Conservation (phyloP, 2,797 vertebrate genomes). For the Lepus oiostolus region DNA sequence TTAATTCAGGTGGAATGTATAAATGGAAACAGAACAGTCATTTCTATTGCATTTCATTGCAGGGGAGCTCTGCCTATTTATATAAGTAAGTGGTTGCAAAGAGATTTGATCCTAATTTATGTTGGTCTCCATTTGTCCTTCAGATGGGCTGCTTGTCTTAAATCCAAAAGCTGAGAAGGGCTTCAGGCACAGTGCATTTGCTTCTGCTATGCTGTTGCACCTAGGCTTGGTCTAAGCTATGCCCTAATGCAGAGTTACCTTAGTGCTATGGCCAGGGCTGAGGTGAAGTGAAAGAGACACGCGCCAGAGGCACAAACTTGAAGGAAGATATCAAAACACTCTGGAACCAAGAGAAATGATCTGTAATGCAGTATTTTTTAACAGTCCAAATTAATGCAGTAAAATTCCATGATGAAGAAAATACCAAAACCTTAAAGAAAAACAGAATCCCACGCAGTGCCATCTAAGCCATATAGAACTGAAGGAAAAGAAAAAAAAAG, state of each 20-base stretch:
- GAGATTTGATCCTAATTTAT: slow-evolving; percentile 20
- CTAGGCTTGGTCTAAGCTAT: not conserved
- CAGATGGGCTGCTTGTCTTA: slow-evolving; percentile 31
- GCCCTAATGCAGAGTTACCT: not conserved
- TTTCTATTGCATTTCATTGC: slow-evolving; percentile 3
- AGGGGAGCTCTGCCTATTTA: not conserved
- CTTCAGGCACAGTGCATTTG: slow-evolving; percentile 8
- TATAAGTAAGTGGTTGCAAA: not conserved
- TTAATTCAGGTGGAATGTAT: slow-evolving; percentile 26
- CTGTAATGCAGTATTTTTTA: not conserved
- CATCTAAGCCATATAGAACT: not conserved
- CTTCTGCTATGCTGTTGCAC: not conserved
- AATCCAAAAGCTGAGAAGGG: not conserved
- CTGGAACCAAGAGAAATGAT: not conserved
- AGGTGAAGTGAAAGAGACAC: not conserved
- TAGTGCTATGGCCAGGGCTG: not conserved
- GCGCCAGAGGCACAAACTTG: not conserved
- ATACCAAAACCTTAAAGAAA: slow-evolving; percentile 27
- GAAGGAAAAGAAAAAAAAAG: not conserved
- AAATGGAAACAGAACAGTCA: not conserved
- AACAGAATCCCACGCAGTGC: not conserved
- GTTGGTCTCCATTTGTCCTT: slow-evolving; percentile 43
- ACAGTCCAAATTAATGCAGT: not conserved
- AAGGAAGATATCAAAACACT: not conserved
- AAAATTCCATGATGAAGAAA: not conserved